These are phyloP conservation scores for Hecatera dysodea DNA, from an alignment of 2,888 invertebrate species.

Conservation along the genomic window DNA sequence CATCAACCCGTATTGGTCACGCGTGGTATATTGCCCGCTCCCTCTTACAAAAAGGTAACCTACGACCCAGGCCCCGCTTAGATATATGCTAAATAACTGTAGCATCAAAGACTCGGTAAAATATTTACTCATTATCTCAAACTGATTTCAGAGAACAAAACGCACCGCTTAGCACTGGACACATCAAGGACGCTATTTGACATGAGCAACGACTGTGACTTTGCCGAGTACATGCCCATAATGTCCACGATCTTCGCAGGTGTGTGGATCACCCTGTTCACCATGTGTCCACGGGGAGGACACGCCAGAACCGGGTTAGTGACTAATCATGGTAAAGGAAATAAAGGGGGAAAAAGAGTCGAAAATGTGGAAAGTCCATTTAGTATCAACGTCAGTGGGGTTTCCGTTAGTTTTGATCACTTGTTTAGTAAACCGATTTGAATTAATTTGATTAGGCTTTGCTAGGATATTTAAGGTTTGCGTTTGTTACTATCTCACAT, in stretches of 20 bases:
- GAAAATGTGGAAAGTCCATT: background rate
- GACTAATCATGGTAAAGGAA: background rate
- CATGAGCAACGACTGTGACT: conserved; percentile 78
- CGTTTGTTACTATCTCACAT: no score
- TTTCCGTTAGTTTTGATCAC: conserved; percentile 1
- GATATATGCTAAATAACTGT: background rate
- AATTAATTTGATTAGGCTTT: background rate
- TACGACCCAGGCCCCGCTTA: no score
- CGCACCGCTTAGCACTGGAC: conserved; percentile 78
- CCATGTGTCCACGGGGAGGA: conserved; percentile 86
- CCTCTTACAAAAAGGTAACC: no score
- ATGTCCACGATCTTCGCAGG: conserved; percentile 83
- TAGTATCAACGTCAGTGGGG: background rate
- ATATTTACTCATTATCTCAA: background rate
- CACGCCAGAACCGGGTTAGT: conserved; percentile 80
- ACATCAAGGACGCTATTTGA: conserved; percentile 79
- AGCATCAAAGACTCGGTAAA: background rate
- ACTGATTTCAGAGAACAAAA: conserved; percentile 76
- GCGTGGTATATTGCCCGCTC: background rate
- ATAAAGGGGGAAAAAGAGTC: background rate
- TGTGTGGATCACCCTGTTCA: conserved; percentile 84
- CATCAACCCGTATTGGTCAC: background rate
- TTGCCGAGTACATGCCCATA: conserved; percentile 86
- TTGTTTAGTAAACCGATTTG: background rate
- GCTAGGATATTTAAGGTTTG: no score